Conservation (phyloP, 2,113 vertebrate species). For the Colaptes auratus region DNA sequence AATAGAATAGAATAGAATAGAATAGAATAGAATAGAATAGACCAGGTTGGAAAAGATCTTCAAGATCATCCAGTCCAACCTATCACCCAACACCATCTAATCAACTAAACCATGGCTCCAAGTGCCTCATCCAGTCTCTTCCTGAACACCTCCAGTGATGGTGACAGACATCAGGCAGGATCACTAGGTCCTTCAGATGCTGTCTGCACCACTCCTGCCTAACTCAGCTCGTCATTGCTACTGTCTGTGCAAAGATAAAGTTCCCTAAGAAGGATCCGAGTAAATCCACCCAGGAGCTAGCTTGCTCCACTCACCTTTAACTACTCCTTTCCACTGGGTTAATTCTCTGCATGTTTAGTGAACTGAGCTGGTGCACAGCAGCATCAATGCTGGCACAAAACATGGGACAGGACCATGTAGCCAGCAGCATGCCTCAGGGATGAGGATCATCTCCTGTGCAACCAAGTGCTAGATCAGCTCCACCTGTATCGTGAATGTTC, state of each 20-base stretch:
- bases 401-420: background rate
- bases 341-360: background rate
- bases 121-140: too few relatives aligned
- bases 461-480: background rate
- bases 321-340: background rate
- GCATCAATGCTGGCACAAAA: background rate
- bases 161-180: background rate
- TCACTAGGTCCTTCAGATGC: rapidly evolving
- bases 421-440: rapidly evolving
- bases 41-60: too few relatives aligned
- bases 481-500: background rate
- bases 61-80: too few relatives aligned
- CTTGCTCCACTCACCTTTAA: background rate
- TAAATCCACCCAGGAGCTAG: background rate
- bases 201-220: rapidly evolving
- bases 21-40: too few relatives aligned
- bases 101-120: too few relatives aligned
- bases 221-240: background rate
- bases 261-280: background rate
- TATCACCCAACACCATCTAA: too few relatives aligned
- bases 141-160: too few relatives aligned
- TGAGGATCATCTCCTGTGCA: background rate
- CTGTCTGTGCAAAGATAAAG: background rate
- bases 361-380: background rate
- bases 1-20: too few relatives aligned